phyloP scores from a whole-genome alignment of 2,888 invertebrate genomes.

The Drosophila subsilvestris region DNA sequence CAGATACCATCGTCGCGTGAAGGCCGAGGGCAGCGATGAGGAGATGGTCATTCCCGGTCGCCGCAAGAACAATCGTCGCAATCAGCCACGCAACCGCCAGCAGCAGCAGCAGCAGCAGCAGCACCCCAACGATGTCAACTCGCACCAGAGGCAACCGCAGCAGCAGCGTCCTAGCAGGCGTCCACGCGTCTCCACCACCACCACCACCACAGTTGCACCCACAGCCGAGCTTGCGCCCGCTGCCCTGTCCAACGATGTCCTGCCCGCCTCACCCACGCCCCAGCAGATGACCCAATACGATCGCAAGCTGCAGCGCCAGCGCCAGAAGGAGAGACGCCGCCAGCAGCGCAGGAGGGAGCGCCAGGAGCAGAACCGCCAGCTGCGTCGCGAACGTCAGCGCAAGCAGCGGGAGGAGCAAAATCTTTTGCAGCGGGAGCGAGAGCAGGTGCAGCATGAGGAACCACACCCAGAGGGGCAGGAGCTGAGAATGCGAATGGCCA shows the following conservation, averaged over 20 bases:
- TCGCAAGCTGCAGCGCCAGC: conserved; percentile 72
- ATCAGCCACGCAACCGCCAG: conserved; percentile 41
- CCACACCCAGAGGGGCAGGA: conserved; percentile 2
- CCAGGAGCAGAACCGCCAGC: conserved; percentile 58
- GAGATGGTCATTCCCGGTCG: conserved; percentile 71
- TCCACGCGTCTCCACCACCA: conserved; percentile 46
- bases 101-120: conserved; percentile 20
- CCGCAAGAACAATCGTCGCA: conserved; percentile 45
- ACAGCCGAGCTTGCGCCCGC: conserved; percentile 17
- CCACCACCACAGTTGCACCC: conserved; percentile 28
- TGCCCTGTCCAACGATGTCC: conserved; percentile 50
- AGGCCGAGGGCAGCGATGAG: conserved; percentile 78
- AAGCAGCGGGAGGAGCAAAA: conserved; percentile 38
- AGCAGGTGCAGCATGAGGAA: conserved; percentile 27
- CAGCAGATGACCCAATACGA: conserved; percentile 70
- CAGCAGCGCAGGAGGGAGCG: conserved; percentile 68
- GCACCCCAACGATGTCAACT: conserved; percentile 71
- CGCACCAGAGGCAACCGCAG: conserved; percentile 44
- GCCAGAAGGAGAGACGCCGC: conserved; percentile 72
- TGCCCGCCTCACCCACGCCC: conserved; percentile 8
- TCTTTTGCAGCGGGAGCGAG: conserved; percentile 35
- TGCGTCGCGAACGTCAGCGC: conserved; percentile 51
- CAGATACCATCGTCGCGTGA: conserved; percentile 78
- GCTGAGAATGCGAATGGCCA: conserved; percentile 5
- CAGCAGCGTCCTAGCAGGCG: conserved; percentile 53